Conservation (phyloP, 2,113 vertebrate genomes). For the Bubo scandiacus region DNA sequence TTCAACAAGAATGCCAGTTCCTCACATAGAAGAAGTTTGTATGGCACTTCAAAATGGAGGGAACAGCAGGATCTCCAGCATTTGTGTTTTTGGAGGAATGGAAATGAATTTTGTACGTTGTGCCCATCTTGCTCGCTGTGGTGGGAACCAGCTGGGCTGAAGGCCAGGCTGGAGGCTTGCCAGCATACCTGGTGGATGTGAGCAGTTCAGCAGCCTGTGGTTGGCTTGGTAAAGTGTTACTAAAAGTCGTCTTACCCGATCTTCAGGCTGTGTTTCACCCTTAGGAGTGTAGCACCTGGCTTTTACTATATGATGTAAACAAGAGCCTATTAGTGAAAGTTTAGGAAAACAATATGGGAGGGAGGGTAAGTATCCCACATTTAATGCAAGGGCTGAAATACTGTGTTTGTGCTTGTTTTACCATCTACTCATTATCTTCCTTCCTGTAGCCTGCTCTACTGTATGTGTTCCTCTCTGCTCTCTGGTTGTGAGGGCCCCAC, state of each 20-base stretch:
- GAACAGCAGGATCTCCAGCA: neutral
- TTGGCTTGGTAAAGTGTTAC: neutral
- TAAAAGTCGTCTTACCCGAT: neutral
- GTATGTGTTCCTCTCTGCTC: fast-evolving
- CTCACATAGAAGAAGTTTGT: neutral
- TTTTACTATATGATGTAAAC: neutral
- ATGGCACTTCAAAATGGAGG: neutral
- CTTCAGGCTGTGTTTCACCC: neutral
- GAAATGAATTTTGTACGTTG: neutral
- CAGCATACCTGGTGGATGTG: neutral
- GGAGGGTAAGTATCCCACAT: neutral
- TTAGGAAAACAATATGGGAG: neutral
- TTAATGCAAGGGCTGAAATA: neutral
- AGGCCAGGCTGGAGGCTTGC: neutral
- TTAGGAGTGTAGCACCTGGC: neutral
- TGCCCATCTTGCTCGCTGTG: fast-evolving
- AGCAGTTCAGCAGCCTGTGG: neutral
- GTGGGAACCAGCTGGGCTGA: neutral
- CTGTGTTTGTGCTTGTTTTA: neutral
- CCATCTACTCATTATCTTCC: neutral
- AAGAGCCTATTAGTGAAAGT: neutral
- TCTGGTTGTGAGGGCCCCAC: neutral
- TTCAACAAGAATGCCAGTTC: neutral
- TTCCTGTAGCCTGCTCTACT: neutral
- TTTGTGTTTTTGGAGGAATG: neutral